Evolutionary conservation across 2,888 invertebrate species (phyloP).

Genomic region (Morinoia aosen): DNA sequence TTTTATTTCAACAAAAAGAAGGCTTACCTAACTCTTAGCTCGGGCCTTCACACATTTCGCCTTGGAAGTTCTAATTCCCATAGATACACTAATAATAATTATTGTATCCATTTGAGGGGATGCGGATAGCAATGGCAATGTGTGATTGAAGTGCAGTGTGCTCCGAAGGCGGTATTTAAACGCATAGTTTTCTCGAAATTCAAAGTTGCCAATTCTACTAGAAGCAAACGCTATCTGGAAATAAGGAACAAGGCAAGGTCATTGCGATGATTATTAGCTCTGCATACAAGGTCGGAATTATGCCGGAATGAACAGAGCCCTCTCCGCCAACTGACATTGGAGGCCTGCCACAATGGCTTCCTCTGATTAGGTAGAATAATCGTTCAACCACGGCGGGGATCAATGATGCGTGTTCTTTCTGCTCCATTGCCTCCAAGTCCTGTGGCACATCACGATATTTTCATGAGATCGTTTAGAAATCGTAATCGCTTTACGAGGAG

Average conservation of each 20-base stretch:
- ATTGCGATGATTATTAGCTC: not conserved
- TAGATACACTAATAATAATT: too few relatives aligned
- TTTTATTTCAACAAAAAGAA: too few relatives aligned
- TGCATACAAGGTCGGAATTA: not conserved
- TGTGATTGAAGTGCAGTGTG: not conserved
- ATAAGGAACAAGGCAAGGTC: not conserved
- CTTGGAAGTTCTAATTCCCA: too few relatives aligned
- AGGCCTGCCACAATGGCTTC: not conserved
- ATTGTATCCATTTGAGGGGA: too few relatives aligned
- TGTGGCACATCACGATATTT: not conserved
- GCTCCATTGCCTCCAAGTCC: not conserved
- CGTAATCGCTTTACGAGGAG: not conserved
- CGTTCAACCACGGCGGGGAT: not conserved
- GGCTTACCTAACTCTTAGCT: too few relatives aligned
- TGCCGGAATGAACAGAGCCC: not conserved
- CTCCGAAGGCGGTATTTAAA: too few relatives aligned
- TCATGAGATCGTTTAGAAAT: not conserved
- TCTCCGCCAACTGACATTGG: not conserved
- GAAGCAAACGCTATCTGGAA: not conserved
- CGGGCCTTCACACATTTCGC: too few relatives aligned
- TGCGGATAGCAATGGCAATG: not conserved
- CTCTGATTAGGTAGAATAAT: not conserved
- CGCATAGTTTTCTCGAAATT: not conserved
- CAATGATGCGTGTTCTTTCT: not conserved
- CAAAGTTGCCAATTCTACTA: not conserved